A percentile compares a stretch with the other conserved stretches of the same genome.
These are phyloP conservation scores for Blastomussa wellsi DNA, from an alignment of 92 coral and sea anemone species.

Conservation along the genomic window DNA sequence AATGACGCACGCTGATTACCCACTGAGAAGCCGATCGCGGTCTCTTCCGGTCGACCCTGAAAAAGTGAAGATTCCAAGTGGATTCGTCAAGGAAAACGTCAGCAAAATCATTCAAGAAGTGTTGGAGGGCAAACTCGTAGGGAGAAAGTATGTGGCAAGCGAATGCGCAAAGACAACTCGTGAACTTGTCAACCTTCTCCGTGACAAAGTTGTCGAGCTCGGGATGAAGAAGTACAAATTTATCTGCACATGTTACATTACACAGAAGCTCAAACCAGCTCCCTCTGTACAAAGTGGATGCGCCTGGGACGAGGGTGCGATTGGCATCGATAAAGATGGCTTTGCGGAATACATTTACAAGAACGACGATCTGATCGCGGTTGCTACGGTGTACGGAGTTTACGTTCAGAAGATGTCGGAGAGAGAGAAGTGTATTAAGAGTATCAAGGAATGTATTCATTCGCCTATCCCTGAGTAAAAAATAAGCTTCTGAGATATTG, in stretches of 20 bases:
- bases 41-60: conserved; percentile 65
- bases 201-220: conserved; percentile 69
- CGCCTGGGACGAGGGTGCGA: conserved; percentile 81
- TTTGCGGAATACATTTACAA: conserved; percentile 89
- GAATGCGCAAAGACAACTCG: conserved; percentile 62
- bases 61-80: conserved; percentile 17
- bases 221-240: conserved; percentile 73
- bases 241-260: conserved; percentile 81
- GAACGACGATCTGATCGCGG: conserved; percentile 77
- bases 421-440: conserved; percentile 20
- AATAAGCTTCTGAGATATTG: background rate
- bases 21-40: conserved; percentile 59
- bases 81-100: conserved; percentile 53
- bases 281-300: conserved; percentile 86
- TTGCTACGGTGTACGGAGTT: conserved; percentile 91
- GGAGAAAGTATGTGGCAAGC: conserved; percentile 67
- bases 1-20: conserved; percentile 89
- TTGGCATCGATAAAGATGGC: conserved; percentile 68
- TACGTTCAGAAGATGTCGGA: conserved; percentile 51
- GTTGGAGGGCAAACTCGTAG: conserved; percentile 65
- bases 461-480: conserved; percentile 35
- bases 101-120: conserved; percentile 72
- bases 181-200: conserved; percentile 60
- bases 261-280: conserved; percentile 63
- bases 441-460: conserved; percentile 16